A percentile compares a stretch with the other conserved stretches of the same genome.
Conservation (phyloP, 2,888 invertebrate species). For the Crematogaster levior region DNA sequence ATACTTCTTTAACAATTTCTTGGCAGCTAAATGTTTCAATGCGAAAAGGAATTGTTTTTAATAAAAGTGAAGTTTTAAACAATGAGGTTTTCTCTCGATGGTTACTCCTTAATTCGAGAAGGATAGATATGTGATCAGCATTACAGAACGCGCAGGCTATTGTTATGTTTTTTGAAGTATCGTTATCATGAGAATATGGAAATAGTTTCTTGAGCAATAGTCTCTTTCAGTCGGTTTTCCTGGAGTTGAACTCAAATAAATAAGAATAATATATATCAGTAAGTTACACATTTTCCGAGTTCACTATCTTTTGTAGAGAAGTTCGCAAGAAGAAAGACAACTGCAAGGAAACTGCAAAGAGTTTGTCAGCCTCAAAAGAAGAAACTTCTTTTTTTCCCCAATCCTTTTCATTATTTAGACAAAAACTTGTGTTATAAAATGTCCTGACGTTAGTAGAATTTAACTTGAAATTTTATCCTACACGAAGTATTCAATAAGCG, state of each 20-base stretch:
- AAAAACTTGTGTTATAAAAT: constrained; percentile 1
- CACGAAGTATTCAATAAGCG: neutral
- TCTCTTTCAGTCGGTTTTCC: neutral
- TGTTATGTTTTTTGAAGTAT: neutral
- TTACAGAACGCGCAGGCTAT: neutral
- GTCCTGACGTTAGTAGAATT: neutral
- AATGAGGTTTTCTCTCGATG: no score
- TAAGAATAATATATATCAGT: constrained; percentile 9
- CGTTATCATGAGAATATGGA: neutral
- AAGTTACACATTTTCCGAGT: neutral
- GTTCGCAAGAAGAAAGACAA: neutral
- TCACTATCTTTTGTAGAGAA: neutral
- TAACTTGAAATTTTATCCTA: neutral
- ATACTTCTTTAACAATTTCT: neutral
- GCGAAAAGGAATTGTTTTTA: neutral
- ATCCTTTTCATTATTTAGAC: constrained; percentile 17
- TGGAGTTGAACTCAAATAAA: neutral
- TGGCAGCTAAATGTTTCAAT: neutral
- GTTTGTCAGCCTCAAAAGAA: constrained; percentile 15
- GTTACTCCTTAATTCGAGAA: neutral
- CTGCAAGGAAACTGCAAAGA: neutral
- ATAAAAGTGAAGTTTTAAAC: neutral
- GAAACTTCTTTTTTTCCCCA: neutral
- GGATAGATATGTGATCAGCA: neutral
- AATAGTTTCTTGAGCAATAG: neutral